A percentile compares a stretch with the other conserved stretches of the same genome.
Conservation (phyloP, 1,140 invertebrate species). For the Lepidurus arcticus region DNA sequence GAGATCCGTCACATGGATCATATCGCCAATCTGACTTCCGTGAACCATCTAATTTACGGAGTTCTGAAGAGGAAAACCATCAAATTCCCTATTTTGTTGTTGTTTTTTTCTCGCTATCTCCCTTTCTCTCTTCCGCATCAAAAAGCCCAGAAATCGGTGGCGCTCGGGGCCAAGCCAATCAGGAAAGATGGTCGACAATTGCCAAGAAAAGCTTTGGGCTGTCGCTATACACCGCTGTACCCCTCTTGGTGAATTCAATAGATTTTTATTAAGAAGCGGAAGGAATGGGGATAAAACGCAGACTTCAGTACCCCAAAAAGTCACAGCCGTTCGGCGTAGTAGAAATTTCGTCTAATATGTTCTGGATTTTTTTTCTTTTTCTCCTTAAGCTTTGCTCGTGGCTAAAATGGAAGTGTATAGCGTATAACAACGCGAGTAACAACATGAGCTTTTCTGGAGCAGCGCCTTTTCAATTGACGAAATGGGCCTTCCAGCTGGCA, state of each 20-base stretch:
- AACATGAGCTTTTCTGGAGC: slow-evolving; percentile 7
- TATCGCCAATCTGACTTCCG: background rate
- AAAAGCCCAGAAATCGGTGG: background rate
- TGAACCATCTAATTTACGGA: slow-evolving; percentile 11
- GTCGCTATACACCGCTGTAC: background rate
- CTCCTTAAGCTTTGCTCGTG: background rate
- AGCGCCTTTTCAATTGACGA: slow-evolving; percentile 19
- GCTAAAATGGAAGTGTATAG: background rate
- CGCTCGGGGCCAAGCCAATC: background rate
- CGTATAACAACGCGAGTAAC: background rate
- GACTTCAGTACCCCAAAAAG: no score
- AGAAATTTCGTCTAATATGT: background rate
- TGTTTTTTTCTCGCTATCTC: background rate
- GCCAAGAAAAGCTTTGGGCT: background rate
- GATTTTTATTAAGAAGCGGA: background rate
- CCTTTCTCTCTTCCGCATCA: background rate
- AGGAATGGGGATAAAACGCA: no score
- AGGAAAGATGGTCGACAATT: slow-evolving; percentile 10
- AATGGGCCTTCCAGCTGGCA: slow-evolving; percentile 9
- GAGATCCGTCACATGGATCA: background rate
- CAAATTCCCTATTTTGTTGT: background rate
- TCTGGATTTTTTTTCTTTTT: background rate
- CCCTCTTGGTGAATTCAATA: background rate
- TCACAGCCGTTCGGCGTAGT: no score
- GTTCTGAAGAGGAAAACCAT: background rate